phyloP scores from a whole-genome alignment of 2,888 invertebrate genomes.

The Parelbella ahira region DNA sequence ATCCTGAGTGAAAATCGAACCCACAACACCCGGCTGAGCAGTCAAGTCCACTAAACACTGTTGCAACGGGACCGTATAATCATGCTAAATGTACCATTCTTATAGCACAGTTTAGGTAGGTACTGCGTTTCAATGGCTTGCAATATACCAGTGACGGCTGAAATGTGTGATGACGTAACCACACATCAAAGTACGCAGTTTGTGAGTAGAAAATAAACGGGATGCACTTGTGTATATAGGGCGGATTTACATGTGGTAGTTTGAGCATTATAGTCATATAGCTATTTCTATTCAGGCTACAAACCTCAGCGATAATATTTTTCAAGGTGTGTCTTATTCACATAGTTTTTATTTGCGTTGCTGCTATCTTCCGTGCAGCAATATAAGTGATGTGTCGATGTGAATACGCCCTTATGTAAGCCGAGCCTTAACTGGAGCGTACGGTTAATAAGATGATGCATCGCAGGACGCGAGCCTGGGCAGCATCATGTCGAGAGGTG shows the following conservation, averaged over 20 bases:
- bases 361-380: too few relatives aligned
- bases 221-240: constrained; percentile 28
- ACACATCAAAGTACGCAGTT: constrained; percentile 23
- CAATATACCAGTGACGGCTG: constrained; percentile 3
- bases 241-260: constrained; percentile 23
- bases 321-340: too few relatives aligned
- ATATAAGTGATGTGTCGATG: too few relatives aligned
- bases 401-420: not conserved
- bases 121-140: not conserved
- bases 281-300: too few relatives aligned
- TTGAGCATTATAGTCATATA: too few relatives aligned
- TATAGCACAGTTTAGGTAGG: too few relatives aligned
- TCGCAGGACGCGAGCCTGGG: constrained; percentile 51
- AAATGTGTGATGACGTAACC: constrained; percentile 20
- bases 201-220: constrained; percentile 25
- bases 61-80: too few relatives aligned
- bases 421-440: constrained; percentile 28
- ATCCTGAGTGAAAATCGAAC: too few relatives aligned
- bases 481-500: constrained; percentile 63
- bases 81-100: not conserved
- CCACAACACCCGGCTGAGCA: too few relatives aligned
- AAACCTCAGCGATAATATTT: too few relatives aligned
- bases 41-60: too few relatives aligned
- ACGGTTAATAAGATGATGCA: constrained; percentile 47
- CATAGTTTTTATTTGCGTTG: too few relatives aligned